Percentiles rank a stretch among this genome's conserved stretches.
Conservation (phyloP, 2,888 invertebrate species). For the Trilocha varians region DNA sequence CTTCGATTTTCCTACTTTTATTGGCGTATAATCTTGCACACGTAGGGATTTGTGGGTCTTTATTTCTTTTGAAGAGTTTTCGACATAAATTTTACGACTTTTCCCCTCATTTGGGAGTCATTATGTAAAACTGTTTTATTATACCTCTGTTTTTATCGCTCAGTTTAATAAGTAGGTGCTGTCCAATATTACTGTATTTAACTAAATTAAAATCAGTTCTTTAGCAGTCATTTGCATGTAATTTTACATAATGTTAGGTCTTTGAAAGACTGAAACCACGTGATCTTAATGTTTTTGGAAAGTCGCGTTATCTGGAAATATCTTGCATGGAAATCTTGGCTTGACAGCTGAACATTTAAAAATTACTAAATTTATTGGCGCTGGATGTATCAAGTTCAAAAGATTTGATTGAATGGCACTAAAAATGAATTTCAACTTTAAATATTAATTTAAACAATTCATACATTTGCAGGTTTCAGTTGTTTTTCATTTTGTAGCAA, state of each 20-base stretch:
- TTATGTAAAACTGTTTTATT: too few relatives aligned
- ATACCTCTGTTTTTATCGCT: not conserved
- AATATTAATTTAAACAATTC: not conserved
- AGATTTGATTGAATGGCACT: too few relatives aligned
- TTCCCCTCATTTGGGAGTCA: too few relatives aligned
- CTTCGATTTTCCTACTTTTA: too few relatives aligned
- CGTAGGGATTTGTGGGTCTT: too few relatives aligned
- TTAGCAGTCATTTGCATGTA: not conserved
- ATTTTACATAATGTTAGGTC: slow-evolving; percentile 16
- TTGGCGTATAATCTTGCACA: too few relatives aligned
- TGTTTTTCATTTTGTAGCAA: slow-evolving; percentile 29
- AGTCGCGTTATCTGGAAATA: slow-evolving; percentile 21
- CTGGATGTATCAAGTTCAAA: too few relatives aligned
- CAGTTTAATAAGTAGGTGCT: not conserved
- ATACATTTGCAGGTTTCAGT: slow-evolving; percentile 20
- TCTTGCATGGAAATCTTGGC: slow-evolving; percentile 18
- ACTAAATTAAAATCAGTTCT: not conserved
- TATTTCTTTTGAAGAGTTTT: too few relatives aligned
- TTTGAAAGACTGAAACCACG: slow-evolving; percentile 20
- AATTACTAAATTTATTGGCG: too few relatives aligned
- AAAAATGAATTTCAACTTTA: not conserved
- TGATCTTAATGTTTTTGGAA: slow-evolving; percentile 16
- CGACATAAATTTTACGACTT: too few relatives aligned
- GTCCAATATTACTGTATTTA: not conserved
- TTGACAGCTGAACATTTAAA: slow-evolving; percentile 15